Base-by-base conservation (phyloP, 1,140 invertebrate species). In the Trachymyrmex cornetzi region DNA sequence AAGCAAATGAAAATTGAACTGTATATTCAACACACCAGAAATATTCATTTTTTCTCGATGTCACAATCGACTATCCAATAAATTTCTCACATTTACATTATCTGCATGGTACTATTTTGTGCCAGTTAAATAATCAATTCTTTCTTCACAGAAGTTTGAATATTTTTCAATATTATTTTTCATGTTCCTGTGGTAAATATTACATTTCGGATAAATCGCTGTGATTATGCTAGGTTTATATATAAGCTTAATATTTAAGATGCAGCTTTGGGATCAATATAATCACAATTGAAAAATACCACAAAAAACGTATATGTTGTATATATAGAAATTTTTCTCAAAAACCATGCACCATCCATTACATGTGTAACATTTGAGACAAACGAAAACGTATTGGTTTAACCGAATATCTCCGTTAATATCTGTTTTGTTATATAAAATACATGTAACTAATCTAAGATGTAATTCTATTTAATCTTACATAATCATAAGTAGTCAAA, bases 221-320 rank as follows among this genome's bases (percentile, higher is more conserved):
- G 93, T 93, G 93, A 93, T 90, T 93, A 92, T 89, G 48, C 88
- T 93, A 93, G 91, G 92, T 93, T 93, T 89, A 66, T 90, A 91
- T 82, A 77, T 91, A 92, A 93, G 86, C 85, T 86, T 91, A 89
- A 66, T 75, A 71, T 55, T 91, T 91, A 88, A 89, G 81, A 90
- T 87, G 92, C 86, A 92, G 90, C 93, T 93, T 90, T 92, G 92
- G 91, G 92, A 93, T 93, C 92, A 92, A 92, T 90, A 90, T 89
- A 90, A 80, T 80, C 50, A 59, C 74, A 77, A 55, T 59, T 77
- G 59, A 71, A 81, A 69, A 81, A 69, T 11, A 82, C 11, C 53
- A 61, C 64, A 34, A 24, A 30, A 57, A 57, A 71, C 11, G 12
- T 61, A 38, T 59, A 66, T 72, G 34, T 74, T 77, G 24, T 81